Evolutionary conservation across 2,888 invertebrate genomes (phyloP).

Genomic region (Anagyrus pseudococci): DNA sequence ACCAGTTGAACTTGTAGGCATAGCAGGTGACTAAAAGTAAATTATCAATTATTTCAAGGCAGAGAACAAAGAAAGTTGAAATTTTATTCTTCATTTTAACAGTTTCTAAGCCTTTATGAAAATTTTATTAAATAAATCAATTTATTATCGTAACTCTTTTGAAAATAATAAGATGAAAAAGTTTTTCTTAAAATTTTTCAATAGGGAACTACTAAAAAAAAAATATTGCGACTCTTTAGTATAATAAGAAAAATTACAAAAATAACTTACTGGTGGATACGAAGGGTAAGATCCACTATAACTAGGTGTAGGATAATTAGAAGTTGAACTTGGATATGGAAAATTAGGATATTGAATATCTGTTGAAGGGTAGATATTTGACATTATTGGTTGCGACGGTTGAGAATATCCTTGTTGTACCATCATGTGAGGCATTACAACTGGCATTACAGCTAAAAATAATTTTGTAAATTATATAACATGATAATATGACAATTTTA

Average conservation of each 20-base stretch:
- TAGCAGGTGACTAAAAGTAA: conserved; percentile 46
- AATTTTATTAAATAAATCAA: too few relatives aligned
- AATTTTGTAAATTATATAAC: conserved; percentile 2
- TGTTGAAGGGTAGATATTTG: conserved; percentile 43
- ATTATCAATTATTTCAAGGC: background rate
- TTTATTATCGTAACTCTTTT: too few relatives aligned
- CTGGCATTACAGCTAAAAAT: conserved; percentile 60
- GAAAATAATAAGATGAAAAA: too few relatives aligned
- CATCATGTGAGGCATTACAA: conserved; percentile 31
- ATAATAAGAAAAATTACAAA: background rate
- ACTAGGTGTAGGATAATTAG: conserved; percentile 51
- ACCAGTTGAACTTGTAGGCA: conserved; percentile 62
- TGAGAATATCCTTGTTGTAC: conserved; percentile 36
- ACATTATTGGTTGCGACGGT: conserved; percentile 51
- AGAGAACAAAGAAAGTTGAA: too few relatives aligned
- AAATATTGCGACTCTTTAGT: too few relatives aligned
- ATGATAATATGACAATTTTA: background rate
- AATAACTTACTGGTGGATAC: conserved; percentile 51
- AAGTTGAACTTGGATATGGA: conserved; percentile 59
- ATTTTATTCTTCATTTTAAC: too few relatives aligned
- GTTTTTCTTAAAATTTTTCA: conserved; percentile 4
- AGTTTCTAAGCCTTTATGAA: too few relatives aligned
- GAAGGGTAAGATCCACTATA: conserved; percentile 60
- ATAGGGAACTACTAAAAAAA: too few relatives aligned
- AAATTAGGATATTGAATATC: conserved; percentile 56